These are phyloP conservation scores for Glaucidium brasilianum DNA, from an alignment of 2,113 vertebrate species.

Conservation along the genomic window DNA sequence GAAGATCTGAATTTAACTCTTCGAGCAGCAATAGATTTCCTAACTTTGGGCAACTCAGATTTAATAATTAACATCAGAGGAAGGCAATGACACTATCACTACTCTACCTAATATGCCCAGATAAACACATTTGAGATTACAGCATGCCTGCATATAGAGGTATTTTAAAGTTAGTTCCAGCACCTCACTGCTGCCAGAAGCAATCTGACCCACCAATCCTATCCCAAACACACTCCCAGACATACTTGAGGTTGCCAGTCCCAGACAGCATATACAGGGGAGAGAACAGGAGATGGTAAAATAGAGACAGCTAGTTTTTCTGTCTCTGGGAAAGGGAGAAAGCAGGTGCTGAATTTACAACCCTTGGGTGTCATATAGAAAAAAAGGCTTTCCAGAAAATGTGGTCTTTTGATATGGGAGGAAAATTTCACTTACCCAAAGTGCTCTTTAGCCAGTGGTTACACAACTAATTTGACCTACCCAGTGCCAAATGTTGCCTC, in stretches of 20 bases:
- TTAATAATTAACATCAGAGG: background rate
- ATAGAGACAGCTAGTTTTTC: background rate
- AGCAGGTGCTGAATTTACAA: background rate
- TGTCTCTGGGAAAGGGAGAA: background rate
- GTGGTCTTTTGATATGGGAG: fast-evolving
- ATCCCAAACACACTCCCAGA: background rate
- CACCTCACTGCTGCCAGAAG: background rate
- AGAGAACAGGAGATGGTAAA: background rate
- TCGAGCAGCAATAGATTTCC: background rate
- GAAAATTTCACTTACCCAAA: background rate
- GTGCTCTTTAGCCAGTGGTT: background rate
- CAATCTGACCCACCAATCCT: background rate
- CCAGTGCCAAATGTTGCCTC: background rate
- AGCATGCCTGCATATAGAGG: background rate
- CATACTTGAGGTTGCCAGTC: background rate
- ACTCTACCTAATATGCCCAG: background rate
- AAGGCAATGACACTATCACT: background rate
- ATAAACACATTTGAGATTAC: fast-evolving
- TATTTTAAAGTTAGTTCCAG: background rate
- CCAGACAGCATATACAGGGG: background rate
- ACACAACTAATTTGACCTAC: background rate
- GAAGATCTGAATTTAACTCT: background rate
- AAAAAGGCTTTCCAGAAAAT: background rate
- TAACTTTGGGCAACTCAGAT: background rate
- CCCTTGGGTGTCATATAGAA: background rate